These are phyloP conservation scores for Lasius fuliginosus DNA, from an alignment of 2,888 invertebrate genomes.

Conservation along the genomic window DNA sequence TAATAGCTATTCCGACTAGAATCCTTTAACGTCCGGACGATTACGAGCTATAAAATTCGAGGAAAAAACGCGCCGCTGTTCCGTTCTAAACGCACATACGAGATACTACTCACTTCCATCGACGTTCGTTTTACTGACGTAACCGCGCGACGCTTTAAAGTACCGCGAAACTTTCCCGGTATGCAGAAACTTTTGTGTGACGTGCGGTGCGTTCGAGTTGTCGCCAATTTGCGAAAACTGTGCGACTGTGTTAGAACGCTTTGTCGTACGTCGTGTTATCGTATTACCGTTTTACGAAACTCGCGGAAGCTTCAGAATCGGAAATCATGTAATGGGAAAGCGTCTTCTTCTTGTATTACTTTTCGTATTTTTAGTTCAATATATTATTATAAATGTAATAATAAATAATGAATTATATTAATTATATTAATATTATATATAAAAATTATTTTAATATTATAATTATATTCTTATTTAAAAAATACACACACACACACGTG, in stretches of 20 bases:
- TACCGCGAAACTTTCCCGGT: conserved; percentile 43
- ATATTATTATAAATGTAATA: not conserved
- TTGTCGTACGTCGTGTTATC: conserved; percentile 7
- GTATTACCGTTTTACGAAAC: conserved; percentile 5
- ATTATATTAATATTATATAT: not conserved
- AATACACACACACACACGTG: too few relatives aligned
- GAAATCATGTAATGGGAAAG: not conserved
- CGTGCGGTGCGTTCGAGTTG: conserved; percentile 37
- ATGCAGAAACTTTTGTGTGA: conserved; percentile 51
- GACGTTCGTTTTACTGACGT: conserved; percentile 59
- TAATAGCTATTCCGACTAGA: conserved; percentile 71
- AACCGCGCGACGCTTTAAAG: conserved; percentile 40
- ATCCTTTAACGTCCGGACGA: conserved; percentile 69
- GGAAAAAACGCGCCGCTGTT: conserved; percentile 62
- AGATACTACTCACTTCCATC: conserved; percentile 58
- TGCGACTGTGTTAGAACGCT: not conserved
- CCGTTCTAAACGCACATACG: conserved; percentile 34
- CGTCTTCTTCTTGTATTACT: not conserved
- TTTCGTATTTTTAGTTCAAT: not conserved
- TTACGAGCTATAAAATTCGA: conserved; percentile 76
- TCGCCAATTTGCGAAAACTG: conserved; percentile 37
- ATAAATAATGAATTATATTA: not conserved
- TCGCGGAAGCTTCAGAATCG: not conserved
- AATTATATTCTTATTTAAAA: too few relatives aligned
- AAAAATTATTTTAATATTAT: too few relatives aligned